These are phyloP conservation scores for Typhlichthys eigenmanni DNA, from an alignment of 2,797 vertebrate genomes.

Conservation along the genomic window DNA sequence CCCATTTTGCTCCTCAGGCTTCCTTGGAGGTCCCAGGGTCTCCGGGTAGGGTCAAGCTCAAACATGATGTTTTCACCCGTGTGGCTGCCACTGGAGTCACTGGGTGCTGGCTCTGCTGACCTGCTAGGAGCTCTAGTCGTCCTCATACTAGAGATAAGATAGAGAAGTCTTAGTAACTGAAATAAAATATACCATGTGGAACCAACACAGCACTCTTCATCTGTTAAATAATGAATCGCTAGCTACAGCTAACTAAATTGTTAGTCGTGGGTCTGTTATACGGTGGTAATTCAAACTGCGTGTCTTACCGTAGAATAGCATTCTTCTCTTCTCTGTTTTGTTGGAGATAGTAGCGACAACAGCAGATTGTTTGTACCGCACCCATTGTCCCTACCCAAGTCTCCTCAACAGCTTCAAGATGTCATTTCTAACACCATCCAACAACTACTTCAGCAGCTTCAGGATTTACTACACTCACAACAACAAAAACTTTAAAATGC, in stretches of 20 bases:
- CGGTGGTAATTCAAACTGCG: background rate
- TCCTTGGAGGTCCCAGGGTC: slow-evolving; percentile 50
- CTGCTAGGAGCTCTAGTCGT: slow-evolving; percentile 19
- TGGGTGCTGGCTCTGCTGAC: slow-evolving; percentile 26
- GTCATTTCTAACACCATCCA: background rate
- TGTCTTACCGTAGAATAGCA: slow-evolving; percentile 73
- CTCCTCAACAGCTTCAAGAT: background rate
- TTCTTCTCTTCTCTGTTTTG: slow-evolving; percentile 72
- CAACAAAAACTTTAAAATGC: background rate
- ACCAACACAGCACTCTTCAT: background rate
- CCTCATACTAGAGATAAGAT: slow-evolving; percentile 20
- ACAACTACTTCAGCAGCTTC: background rate
- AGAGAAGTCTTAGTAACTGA: background rate
- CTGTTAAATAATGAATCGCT: background rate
- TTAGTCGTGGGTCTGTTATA: background rate
- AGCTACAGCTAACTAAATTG: background rate
- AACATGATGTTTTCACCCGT: slow-evolving; percentile 64
- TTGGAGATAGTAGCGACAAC: slow-evolving; percentile 65
- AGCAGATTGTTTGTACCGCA: slow-evolving; percentile 73
- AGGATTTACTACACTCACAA: background rate
- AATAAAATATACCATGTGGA: background rate
- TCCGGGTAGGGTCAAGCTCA: slow-evolving; percentile 63
- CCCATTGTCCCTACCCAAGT: slow-evolving; percentile 67
- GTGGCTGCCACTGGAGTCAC: slow-evolving; percentile 53
- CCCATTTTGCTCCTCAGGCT: slow-evolving; percentile 4